A percentile compares a stretch with the other conserved stretches of the same genome.
Evolutionary conservation across 2,113 vertebrate genomes (phyloP).

Genomic region (Anoplopoma fimbria): DNA sequence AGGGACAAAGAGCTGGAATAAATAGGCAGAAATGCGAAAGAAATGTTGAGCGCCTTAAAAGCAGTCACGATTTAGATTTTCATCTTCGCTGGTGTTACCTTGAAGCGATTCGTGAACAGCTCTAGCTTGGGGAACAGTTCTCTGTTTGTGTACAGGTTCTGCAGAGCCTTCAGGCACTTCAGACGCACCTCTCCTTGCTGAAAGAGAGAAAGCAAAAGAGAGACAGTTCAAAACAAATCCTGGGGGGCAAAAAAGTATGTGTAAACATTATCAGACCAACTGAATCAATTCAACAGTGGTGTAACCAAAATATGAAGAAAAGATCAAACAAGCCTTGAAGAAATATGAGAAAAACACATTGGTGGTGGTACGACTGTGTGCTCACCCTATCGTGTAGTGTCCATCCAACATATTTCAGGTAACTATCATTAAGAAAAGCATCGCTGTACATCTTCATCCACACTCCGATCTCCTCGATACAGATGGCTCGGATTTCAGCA

Average conservation of each 20-base stretch:
- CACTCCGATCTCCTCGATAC: conserved; percentile 98
- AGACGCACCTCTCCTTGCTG: conserved; percentile 99
- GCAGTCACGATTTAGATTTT: neutral
- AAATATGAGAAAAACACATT: neutral
- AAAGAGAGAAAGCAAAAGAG: neutral
- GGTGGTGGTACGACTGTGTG: neutral
- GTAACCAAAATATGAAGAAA: neutral
- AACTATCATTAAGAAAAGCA: conserved; percentile 98
- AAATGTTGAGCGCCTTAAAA: neutral
- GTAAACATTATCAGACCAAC: neutral
- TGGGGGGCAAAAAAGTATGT: neutral
- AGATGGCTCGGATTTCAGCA: conserved; percentile 98
- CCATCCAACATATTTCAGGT: conserved; percentile 99
- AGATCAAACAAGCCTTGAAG: neutral
- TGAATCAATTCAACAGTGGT: neutral
- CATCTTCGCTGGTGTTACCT: conserved; percentile 83
- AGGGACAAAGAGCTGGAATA: neutral
- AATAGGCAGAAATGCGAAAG: neutral
- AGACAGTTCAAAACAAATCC: neutral
- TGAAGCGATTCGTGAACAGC: conserved; percentile 98
- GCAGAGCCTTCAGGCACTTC: conserved; percentile 98
- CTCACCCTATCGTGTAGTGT: conserved; percentile 97
- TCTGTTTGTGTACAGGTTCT: conserved; percentile 98
- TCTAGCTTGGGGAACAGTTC: conserved; percentile 98
- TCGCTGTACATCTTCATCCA: conserved; percentile 99